Percentiles rank a stretch among this genome's conserved stretches.
These are phyloP conservation scores for Ctenicera cuprea DNA, from an alignment of 2,888 invertebrate species.

Conservation along the genomic window DNA sequence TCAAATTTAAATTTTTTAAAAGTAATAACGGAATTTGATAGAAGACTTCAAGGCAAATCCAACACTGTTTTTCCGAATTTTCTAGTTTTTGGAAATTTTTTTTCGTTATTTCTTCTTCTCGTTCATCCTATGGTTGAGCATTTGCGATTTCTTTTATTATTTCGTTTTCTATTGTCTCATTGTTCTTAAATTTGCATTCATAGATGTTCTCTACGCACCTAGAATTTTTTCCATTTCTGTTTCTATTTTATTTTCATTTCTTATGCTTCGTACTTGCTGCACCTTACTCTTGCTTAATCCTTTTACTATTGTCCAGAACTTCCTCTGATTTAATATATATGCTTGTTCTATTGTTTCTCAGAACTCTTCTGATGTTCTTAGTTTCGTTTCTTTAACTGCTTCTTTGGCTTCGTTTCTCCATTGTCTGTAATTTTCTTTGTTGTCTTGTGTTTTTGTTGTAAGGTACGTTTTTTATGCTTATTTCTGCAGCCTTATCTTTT, in stretches of 20 bases:
- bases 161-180: slow-evolving; percentile 15
- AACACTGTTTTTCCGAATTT: too few relatives aligned
- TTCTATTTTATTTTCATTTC: slow-evolving; percentile 3
- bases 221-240: background rate
- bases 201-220: background rate
- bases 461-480: background rate
- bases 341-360: background rate
- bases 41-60: too few relatives aligned
- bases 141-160: slow-evolving; percentile 7
- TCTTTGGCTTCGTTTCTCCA: background rate
- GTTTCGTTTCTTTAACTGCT: background rate
- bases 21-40: too few relatives aligned
- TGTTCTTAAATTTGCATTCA: slow-evolving; percentile 5
- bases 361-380: background rate
- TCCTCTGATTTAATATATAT: background rate
- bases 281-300: background rate
- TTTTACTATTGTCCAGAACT: slow-evolving; percentile 1
- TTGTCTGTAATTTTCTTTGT: slow-evolving; percentile 1
- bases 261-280: background rate
- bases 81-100: too few relatives aligned
- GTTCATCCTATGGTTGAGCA: background rate
- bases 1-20: too few relatives aligned
- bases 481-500: background rate
- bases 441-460: background rate
- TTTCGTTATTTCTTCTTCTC: background rate